Base-by-base conservation (phyloP, 2,797 vertebrate species). In the Acanthiza pusilla region DNA sequence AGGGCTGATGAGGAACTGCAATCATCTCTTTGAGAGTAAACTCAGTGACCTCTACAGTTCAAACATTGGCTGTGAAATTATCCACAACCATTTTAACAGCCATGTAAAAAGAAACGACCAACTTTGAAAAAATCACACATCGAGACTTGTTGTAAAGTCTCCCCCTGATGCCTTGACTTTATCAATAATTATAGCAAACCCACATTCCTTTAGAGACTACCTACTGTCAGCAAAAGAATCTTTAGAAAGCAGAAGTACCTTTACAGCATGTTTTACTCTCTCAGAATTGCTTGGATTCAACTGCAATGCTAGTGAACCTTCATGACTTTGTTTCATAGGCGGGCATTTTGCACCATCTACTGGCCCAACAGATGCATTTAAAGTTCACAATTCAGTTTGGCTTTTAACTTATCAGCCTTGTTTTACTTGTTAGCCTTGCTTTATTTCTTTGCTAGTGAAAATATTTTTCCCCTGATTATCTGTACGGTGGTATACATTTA, bases 341-440 rank as follows among this genome's bases (percentile, higher is more conserved):
- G 27, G 74, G 57, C 43, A 47, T 36, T 94, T 61, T 85, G 50
- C 92, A 93, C 97, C 97, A 97, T 87, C 98, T 93, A 94, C 96
- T 97, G 98, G 97, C 48, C 82, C 70, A 80, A 27, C 15, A 66
- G 45, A 80, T 65, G 55, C 85, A 95, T 68, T 78, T 71, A n/a
- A 77, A 73, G 8, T n/a, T 50, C 60, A 61, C 19, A 25, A 17
- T 13, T 75, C 36, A 38, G 16, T 45, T 62, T 47, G 32, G 7
- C 30, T 91, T 71, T 82, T 32, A n/a, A 43, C 4, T 47, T 42
- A 2, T 21, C 16, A 70, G 43, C 5, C 7, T 53, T 30, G 13
- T 38, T 66, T 63, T 43, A 70, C 38, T 27, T 47, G 2, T 38
- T 60, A 62, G 51, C 5, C 5, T 53, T 27, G 11, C 34, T 66